A percentile compares a stretch with the other conserved stretches of the same genome.
Evolutionary conservation across 2,113 vertebrate genomes (phyloP).

Genomic region (Collichthys lucidus): DNA sequence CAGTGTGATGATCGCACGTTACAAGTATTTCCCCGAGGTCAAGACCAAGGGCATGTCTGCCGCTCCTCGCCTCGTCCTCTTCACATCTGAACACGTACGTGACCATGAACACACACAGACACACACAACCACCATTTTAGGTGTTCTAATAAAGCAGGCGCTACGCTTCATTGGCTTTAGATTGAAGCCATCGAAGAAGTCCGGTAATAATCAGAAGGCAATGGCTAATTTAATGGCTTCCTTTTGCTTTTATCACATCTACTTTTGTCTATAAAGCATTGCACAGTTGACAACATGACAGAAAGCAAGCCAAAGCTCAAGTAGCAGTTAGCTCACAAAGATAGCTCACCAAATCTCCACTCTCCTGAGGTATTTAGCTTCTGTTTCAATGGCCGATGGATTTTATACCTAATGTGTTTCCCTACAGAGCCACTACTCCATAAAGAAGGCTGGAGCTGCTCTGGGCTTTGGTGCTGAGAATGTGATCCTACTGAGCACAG

Average conservation of each 20-base stretch:
- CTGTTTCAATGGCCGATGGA: constrained; percentile 1
- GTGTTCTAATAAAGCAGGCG: constrained; percentile 36
- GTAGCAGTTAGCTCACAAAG: constrained; percentile 9
- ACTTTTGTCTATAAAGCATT: constrained; percentile 20
- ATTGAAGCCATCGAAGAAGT: constrained; percentile 37
- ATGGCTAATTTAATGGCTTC: constrained; percentile 22
- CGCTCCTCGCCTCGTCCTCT: constrained; percentile 95
- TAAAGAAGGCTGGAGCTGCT: constrained; percentile 97
- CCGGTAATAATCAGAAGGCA: constrained; percentile 18
- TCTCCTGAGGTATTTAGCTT: neutral
- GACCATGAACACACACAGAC: constrained; percentile 9
- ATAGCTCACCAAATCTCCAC: neutral
- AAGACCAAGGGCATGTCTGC: constrained; percentile 99
- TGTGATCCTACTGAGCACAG: constrained; percentile 95
- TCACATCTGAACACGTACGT: constrained; percentile 97
- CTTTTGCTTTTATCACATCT: constrained; percentile 28
- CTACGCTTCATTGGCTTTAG: constrained; percentile 32
- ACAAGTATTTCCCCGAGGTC: constrained; percentile 98
- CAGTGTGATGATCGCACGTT: constrained; percentile 98
- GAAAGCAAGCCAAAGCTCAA: neutral
- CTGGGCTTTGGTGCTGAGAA: constrained; percentile 97
- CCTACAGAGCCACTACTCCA: constrained; percentile 97
- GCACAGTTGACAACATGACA: constrained; percentile 12
- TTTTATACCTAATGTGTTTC: constrained; percentile 28
- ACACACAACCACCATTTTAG: constrained; percentile 13